A percentile compares a stretch with the other conserved stretches of the same genome.
phyloP scores from a whole-genome alignment of 2,113 vertebrate species.

The Macrotus californicus region DNA sequence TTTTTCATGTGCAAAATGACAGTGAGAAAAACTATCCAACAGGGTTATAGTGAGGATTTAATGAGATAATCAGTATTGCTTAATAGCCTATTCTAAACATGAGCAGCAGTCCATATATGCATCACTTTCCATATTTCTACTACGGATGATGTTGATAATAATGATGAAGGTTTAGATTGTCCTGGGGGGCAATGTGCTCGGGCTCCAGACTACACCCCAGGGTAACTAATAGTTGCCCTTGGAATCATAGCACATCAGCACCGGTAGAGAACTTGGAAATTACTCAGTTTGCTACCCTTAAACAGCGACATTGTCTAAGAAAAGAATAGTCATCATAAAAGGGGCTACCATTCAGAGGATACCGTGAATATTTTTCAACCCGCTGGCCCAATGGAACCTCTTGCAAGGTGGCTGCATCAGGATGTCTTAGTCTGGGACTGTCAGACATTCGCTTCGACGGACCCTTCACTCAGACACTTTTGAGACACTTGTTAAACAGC shows the following conservation, averaged over 20 bases:
- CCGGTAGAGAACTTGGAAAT: not conserved
- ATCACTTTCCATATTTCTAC: not conserved
- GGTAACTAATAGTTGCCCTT: not conserved
- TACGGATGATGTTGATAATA: not conserved
- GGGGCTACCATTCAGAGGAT: not conserved
- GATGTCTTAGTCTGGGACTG: not conserved
- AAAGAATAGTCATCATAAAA: not conserved
- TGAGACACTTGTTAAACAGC: not conserved
- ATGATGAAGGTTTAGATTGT: not conserved
- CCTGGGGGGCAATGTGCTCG: not conserved
- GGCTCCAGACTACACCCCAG: not conserved
- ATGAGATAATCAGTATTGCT: not conserved
- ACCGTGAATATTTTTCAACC: not conserved
- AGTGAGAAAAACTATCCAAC: not conserved
- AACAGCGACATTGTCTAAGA: not conserved
- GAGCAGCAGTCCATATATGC: not conserved
- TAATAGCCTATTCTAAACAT: not conserved
- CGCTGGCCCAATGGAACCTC: not conserved
- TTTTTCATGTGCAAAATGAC: not conserved
- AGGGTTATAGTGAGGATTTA: not conserved
- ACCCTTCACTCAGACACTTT: not conserved
- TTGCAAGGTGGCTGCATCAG: not conserved
- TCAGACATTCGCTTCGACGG: fast-evolving
- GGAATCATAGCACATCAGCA: not conserved
- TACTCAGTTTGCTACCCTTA: not conserved